A percentile compares a stretch with the other conserved stretches of the same genome.
Evolutionary conservation across 2,888 invertebrate species (phyloP).

Genomic region (Andrena minutula): DNA sequence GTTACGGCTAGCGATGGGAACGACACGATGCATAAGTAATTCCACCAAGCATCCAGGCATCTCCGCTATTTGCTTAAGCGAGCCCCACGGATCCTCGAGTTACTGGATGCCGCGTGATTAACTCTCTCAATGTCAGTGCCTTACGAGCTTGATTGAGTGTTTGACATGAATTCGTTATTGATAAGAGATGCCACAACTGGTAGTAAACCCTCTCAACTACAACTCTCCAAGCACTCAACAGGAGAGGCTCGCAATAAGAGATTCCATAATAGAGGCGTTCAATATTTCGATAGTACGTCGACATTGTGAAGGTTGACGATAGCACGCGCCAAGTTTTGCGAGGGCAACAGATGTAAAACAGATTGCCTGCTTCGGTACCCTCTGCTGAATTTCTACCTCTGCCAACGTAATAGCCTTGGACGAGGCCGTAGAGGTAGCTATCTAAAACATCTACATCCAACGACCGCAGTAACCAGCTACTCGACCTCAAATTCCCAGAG

Average conservation of each 20-base stretch:
- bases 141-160: neutral
- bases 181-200: neutral
- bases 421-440: no score
- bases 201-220: neutral
- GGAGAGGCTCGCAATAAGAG: neutral
- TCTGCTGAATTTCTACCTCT: no score
- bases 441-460: no score
- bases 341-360: no score
- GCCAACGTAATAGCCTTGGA: no score
- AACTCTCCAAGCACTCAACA: neutral
- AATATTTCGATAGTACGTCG: neutral
- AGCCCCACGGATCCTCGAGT: neutral
- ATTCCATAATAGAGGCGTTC: neutral
- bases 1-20: constrained; percentile 38
- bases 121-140: neutral
- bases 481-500: neutral
- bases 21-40: constrained; percentile 43
- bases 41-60: constrained; percentile 4
- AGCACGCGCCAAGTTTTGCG: no score
- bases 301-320: neutral
- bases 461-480: no score
- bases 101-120: constrained; percentile 6
- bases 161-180: constrained; percentile 10
- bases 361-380: no score
- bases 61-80: constrained; percentile 2